Base-by-base conservation (phyloP, 1,140 invertebrate genomes). In the Brachionus rotundiformis region DNA sequence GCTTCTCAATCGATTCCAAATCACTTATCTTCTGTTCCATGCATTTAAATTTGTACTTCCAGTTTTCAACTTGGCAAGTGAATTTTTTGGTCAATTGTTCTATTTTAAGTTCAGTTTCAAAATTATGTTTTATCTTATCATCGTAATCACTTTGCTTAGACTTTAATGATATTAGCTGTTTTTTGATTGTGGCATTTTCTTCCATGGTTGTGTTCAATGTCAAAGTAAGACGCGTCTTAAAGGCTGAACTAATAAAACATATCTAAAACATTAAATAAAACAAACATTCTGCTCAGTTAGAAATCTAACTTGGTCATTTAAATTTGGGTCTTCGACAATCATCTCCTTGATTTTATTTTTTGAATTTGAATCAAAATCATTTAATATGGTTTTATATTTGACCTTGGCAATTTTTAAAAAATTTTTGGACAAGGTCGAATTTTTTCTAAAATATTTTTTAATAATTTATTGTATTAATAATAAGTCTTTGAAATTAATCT, bases 41-140 rank as follows among this genome's bases (percentile, higher is more conserved):
- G 6, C 27, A 68, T 36, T 68, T 68, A 36, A 36, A 41, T 33
- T 36, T 68, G 3, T 68, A 68, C 16, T 68, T 68, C 63, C 63
- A 68, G 19, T 68, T 68, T 68, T 68, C 63, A 36, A 68, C 8
- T 68, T 68, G 63, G 29, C 1, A 33, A 19, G 36, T 68, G 11
- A 36, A 16, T 36, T 68, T 68, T 68, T 68, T 68, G 11, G 36
- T 7, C n/a, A 68, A 19, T 8, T 33, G 29, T 5, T 68, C 29
- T 1, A 19, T 19, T 25, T 36, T 33, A 3, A 6, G 11, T 7
- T 19, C 16, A 19, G 13, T 33, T 68, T 41, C 63, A 36, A n/a
- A 19, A n/a, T 31, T 68, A n/a, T 19, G 36, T 68, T 68, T 68
- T 10, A 36, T 36, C 6, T 36, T 68, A 6, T 33, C 33, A 0